Percentiles rank a stretch among this genome's conserved stretches.
These are phyloP conservation scores for Candidula unifasciata DNA, from an alignment of 2,888 invertebrate genomes.

Conservation along the genomic window DNA sequence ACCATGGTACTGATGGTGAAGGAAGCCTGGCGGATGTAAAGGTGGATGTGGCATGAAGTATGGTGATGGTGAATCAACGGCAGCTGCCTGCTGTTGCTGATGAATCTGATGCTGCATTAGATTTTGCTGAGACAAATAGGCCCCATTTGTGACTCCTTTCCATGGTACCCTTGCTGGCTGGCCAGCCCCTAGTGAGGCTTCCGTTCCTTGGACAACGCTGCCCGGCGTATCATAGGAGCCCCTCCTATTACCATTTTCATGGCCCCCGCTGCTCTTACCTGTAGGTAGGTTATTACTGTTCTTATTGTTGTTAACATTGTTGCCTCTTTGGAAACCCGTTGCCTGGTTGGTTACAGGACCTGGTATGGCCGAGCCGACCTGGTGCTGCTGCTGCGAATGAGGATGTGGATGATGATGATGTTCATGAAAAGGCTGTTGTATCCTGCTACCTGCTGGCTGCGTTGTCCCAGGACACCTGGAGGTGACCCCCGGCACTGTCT, in stretches of 20 bases:
- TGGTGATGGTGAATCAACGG: conserved; percentile 24
- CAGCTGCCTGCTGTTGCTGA: conserved; percentile 52
- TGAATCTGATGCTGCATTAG: conserved; percentile 50
- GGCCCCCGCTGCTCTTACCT: conserved; percentile 20
- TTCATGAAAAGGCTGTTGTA: not conserved
- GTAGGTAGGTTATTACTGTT: not conserved
- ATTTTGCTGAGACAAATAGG: conserved; percentile 51
- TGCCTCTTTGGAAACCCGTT: not conserved
- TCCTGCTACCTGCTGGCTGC: not conserved
- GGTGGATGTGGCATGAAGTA: conserved; percentile 42
- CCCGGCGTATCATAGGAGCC: not conserved
- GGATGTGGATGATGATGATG: conserved; percentile 44
- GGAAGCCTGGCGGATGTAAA: conserved; percentile 31
- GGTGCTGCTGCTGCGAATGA: conserved; percentile 38
- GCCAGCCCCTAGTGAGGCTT: not conserved
- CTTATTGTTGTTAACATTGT: not conserved
- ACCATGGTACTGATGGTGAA: conserved; percentile 40
- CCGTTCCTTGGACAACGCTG: not conserved
- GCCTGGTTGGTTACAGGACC: not conserved
- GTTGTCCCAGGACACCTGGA: conserved; percentile 10
- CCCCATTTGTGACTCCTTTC: conserved; percentile 39
- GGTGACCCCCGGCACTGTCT: not conserved
- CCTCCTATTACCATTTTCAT: conserved; percentile 7
- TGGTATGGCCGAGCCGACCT: not conserved
- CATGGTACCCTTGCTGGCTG: conserved; percentile 21